Conservation (phyloP, 1,140 invertebrate species). For the Psilanteris sp. region DNA sequence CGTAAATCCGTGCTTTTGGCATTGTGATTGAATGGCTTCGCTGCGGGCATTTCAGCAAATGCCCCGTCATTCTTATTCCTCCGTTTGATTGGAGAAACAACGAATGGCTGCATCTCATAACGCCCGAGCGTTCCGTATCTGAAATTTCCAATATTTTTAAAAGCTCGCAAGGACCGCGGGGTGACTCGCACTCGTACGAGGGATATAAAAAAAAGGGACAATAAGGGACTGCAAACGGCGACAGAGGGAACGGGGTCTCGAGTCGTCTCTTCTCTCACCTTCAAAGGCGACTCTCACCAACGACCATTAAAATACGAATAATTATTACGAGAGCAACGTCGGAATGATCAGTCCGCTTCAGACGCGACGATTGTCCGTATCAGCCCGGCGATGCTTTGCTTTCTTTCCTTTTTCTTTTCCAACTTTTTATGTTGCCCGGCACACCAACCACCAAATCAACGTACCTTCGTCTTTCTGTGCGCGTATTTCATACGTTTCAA, state of each 20-base stretch:
- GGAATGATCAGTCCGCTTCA: slow-evolving; percentile 76
- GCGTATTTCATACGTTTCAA: slow-evolving; percentile 20
- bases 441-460: slow-evolving; percentile 28
- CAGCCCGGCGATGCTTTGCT: slow-evolving; percentile 45
- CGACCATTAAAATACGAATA: slow-evolving; percentile 80
- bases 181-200: slow-evolving; percentile 52
- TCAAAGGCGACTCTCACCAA: slow-evolving; percentile 76
- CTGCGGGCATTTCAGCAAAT: slow-evolving; percentile 71
- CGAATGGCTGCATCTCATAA: slow-evolving; percentile 61
- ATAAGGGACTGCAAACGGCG: slow-evolving; percentile 37
- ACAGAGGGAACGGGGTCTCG: slow-evolving; percentile 39
- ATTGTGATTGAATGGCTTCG: slow-evolving; percentile 79
- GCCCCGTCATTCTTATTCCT: slow-evolving; percentile 56
- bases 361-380: slow-evolving; percentile 76
- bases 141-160: slow-evolving; percentile 81
- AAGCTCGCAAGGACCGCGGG: slow-evolving; percentile 70
- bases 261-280: slow-evolving; percentile 69
- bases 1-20: slow-evolving; percentile 71
- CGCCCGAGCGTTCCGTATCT: slow-evolving; percentile 73
- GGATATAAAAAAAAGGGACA: slow-evolving; percentile 52
- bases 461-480: slow-evolving; percentile 29
- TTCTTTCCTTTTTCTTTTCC: slow-evolving; percentile 4
- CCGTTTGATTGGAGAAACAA: slow-evolving; percentile 71
- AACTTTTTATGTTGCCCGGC: slow-evolving; percentile 15
- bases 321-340: slow-evolving; percentile 78